Evolutionary conservation across 2,113 vertebrate species (phyloP).

Genomic region (Lepus timidus): DNA sequence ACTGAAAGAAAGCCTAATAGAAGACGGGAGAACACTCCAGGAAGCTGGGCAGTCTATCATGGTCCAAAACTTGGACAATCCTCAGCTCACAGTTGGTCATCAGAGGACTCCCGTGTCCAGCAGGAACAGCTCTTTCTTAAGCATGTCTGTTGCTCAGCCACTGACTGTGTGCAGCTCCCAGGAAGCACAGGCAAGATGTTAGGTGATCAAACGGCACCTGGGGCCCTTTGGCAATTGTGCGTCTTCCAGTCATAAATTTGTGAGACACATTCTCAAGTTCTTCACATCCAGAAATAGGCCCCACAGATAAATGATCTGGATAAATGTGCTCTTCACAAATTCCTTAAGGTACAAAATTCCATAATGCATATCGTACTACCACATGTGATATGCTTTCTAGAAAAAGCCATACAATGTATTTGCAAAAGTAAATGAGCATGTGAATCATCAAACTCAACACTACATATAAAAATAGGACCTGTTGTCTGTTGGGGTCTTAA

Average conservation of each 20-base stretch:
- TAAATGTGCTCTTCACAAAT: neutral
- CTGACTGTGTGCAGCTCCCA: neutral
- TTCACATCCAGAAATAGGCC: neutral
- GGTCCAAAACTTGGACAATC: neutral
- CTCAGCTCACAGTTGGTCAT: neutral
- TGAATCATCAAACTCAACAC: neutral
- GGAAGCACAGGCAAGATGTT: neutral
- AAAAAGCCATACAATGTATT: neutral
- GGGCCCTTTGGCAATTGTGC: neutral
- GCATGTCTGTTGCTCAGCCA: accelerated
- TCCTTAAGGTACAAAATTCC: neutral
- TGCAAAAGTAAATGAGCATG: neutral
- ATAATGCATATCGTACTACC: too few species aligned
- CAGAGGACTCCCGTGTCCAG: neutral
- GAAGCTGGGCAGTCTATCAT: neutral
- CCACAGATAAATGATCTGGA: neutral
- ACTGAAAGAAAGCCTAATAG: neutral
- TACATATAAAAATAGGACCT: neutral
- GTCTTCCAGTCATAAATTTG: neutral
- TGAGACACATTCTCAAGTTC: neutral
- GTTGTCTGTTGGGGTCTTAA: too few species aligned
- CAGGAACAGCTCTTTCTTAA: neutral
- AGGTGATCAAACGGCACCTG: neutral
- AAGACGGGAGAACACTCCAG: neutral
- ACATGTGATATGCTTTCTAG: neutral